Conservation (phyloP, 2,113 vertebrate genomes). For the Corythaixoides concolor region DNA sequence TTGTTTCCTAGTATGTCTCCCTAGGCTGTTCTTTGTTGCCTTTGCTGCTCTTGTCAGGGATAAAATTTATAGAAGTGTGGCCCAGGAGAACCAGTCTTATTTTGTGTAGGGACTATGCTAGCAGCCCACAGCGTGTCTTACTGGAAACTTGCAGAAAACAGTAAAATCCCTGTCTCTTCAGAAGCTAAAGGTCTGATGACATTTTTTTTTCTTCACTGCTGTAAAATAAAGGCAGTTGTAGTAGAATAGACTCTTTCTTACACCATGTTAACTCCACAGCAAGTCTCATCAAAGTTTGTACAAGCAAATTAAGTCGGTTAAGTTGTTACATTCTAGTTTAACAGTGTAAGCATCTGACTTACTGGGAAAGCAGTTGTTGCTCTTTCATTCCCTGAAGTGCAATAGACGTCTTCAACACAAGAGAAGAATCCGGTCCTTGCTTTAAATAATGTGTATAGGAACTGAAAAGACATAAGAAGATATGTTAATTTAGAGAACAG, state of each 20-base stretch:
- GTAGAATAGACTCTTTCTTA: neutral
- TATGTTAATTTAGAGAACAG: neutral
- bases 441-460: neutral
- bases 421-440: neutral
- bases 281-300: neutral
- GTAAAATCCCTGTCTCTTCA: neutral
- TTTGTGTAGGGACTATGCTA: conserved; percentile 3
- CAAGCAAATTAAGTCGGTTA: neutral
- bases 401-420: neutral
- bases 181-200: neutral
- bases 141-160: conserved; percentile 23
- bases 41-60: conserved; percentile 57
- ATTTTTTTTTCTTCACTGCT: neutral
- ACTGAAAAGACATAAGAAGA: neutral
- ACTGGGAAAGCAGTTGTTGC: neutral
- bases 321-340: neutral
- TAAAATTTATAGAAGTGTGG: conserved; percentile 59
- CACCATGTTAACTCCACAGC: neutral
- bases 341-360: neutral
- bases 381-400: neutral
- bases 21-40: conserved; percentile 46
- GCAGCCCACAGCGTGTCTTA: neutral
- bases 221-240: neutral
- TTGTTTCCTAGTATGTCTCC: conserved; percentile 57
- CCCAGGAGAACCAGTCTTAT: conserved; percentile 39